Evolutionary conservation across 1,140 invertebrate genomes (phyloP), one percentile per base, ranked within the genome.

Genomic region (Drosophila setifemur): DNA sequence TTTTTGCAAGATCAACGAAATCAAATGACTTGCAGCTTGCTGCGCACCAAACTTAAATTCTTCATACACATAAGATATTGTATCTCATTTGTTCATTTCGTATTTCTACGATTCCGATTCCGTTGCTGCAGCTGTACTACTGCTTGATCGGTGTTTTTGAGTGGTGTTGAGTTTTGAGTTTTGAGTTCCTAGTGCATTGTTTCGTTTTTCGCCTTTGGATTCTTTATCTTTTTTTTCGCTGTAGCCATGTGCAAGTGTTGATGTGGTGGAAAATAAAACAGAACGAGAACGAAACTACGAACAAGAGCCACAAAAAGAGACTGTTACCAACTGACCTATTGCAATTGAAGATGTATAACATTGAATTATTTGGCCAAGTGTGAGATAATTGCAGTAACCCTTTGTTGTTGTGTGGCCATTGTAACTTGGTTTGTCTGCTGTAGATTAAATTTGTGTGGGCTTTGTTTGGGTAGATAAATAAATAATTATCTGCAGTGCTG

Each of bases 301-400:
- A 6, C 4, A 19, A 37, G 2, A 26, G 14, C 8, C 14, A 16
- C 0, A 28, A 14, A 16, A 12, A 37, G 11, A 29, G 33, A 21
- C 14, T 61, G 50, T 33, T 57, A 42, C 57, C 57, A 61, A 57
- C 50, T 61, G 57, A 61, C 57, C 57, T 33, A 60, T 28, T 55
- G 55, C 35, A 57, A 37, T 14, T 7, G 8, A 25, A 53, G 45
- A 57, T 57, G 35, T 35, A 14, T 52, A 25, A 21, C 52, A 25
- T 57, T 57, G n/a, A 37, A 37, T 1, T 25, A 23, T 18, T 35
- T n/a, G 12, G 2, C 6, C 26, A 25, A 45, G 3, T 55, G 45
- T 55, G 23, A 39, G 31, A 53, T 53, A 39, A 37, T 39, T 7
- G 16, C 45, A 12, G 21, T 33, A 7, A 2, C 4, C 2, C 4